Conservation (phyloP, 1,140 invertebrate species). For the Popillia japonica region DNA sequence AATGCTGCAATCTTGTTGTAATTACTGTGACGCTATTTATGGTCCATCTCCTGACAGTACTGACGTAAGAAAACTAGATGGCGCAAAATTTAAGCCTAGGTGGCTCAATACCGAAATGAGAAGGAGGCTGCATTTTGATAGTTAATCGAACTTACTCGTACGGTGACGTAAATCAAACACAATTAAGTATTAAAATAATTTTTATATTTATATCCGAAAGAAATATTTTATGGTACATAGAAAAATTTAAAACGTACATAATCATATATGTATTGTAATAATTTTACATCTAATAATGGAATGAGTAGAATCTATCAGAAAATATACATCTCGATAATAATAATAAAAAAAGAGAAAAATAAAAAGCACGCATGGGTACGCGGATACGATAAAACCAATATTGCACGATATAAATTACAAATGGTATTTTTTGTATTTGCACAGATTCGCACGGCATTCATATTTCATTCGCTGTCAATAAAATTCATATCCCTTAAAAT, state of each 20-base stretch:
- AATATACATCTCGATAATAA: neutral
- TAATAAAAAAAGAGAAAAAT: neutral
- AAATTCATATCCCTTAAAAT: neutral
- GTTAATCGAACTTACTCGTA: too few species aligned
- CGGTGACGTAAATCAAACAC: too few species aligned
- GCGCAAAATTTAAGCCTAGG: too few species aligned
- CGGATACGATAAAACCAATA: neutral
- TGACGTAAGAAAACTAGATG: too few species aligned
- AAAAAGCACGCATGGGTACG: neutral
- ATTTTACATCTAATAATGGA: slow-evolving; percentile 3
- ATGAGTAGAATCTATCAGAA: neutral
- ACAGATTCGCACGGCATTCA: neutral
- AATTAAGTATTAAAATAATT: slow-evolving; percentile 6
- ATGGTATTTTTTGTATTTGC: neutral
- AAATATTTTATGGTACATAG: neutral
- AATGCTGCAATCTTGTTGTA: too few species aligned
- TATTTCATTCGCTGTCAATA: neutral
- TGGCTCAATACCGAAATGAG: too few species aligned
- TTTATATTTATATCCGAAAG: neutral
- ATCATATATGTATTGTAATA: neutral
- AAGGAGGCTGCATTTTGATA: too few species aligned
- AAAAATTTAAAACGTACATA: neutral
- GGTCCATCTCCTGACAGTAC: too few species aligned
- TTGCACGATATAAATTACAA: neutral
- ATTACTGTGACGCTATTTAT: too few species aligned